Evolutionary conservation across 2,797 vertebrate genomes (phyloP), one percentile per base, ranked within the genome.

Genomic region (Pagetopsis macropterus): DNA sequence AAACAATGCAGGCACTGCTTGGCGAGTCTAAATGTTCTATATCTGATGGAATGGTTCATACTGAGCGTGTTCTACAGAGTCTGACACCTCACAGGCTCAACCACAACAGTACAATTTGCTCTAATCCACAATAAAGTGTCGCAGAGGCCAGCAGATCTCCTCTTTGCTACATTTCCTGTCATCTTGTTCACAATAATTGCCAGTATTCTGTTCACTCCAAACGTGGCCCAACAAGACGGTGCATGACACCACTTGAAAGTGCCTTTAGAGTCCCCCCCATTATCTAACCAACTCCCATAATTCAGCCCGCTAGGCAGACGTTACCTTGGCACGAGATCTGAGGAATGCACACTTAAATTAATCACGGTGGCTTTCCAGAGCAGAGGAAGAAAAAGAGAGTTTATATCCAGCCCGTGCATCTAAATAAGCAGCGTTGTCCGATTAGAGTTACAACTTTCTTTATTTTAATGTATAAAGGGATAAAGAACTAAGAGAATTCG

Each of bases 161-260:
- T 68, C 48, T n/a, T n/a, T 40, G 64, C 54, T 67, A 77, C 61
- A 85, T 88, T 87, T 89, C 78, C 76, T 83, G 74, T 85, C 77
- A 84, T 84, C 70, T 83, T 49, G 54, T 64, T 75, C 2, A 9
- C 50, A 74, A 52, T 75, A 82, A 87, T 78, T 82, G 70, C 27
- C 49, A 72, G 56, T 23, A 23, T 81, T 81, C 63, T 75, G 58
- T 72, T 77, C 33, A 0, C 71, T 81, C 56, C 51, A 75, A 81
- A 79, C 46, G 27, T 64, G 50, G 79, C 51, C 58, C 23, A 74
- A 89, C 90, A 92, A 84, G 90, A 90, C 52, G 7, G 70, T 75
- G 88, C 88, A 87, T 68, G 91, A 90, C 88, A 84, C 82, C 77
- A 82, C 88, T 87, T 85, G 65, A 89, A 91, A 91, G 84, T 57